Evolutionary conservation across 2,113 vertebrate species (phyloP), one percentile per base, ranked within the genome.

Genomic region (Morone chrysops): DNA sequence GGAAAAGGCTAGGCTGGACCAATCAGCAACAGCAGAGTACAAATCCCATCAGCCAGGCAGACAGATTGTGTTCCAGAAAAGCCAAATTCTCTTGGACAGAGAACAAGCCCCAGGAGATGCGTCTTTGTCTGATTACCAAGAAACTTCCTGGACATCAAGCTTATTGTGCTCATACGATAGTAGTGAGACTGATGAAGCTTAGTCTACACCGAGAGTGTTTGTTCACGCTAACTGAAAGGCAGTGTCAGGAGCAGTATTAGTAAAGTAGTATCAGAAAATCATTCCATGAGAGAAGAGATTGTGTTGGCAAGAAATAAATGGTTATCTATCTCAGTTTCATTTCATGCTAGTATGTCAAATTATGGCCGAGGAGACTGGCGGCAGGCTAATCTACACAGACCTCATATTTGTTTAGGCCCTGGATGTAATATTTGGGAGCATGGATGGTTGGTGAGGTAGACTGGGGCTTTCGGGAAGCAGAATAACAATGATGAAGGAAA

Each of bases 91-190:
- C 73, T 81, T 85, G 89, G 75, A 92, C 59, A 60, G 81, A 75
- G 70, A 85, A 87, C 53, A 82, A 85, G 75, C 70, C 78, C 66
- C 71, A 5, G 38, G 90, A 85, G 86, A 85, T 60, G 60, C 11
- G 25, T 75, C 50, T 87, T 72, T 84, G 82, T 90, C 87, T 89
- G 75, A 88, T 89, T 87, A 88, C 78, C 75, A 72, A 84, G 70
- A 87, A 86, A 82, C 59, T 75, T 76, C 63, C 69, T 68, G 82
- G 66, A 78, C 59, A 82, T 88, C 71, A 79, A 78, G 66, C 69
- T 71, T 82, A 76, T 77, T 86, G 66, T 81, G 71, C 70, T 87
- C 56, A 80, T 41, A 48, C 6, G 2, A 69, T 63, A 51, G 17
- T 8, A 75, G 38, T n/a, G 56, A 81, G 77, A 74, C 60, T 36